Evolutionary conservation across 2,888 invertebrate genomes (phyloP), one percentile per base, ranked within the genome.

Genomic region (Volucella inflata): DNA sequence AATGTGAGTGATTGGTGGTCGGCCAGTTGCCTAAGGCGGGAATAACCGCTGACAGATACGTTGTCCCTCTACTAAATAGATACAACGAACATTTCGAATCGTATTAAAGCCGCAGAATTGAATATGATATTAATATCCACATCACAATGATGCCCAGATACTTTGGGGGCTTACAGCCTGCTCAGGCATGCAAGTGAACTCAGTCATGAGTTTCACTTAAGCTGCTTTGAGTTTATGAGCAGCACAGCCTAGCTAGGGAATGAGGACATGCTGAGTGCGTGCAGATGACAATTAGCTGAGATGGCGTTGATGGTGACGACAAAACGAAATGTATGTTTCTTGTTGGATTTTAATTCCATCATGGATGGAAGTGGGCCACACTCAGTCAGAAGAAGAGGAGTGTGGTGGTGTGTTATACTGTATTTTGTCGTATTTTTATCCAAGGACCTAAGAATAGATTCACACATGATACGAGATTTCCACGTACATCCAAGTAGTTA

Each of bases 51-150:
- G 83, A 65, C 84, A 75, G 75, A 71, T 65, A 75, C 53, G 75
- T 71, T 50, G 71, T 55, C 67, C 48, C 50, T 46, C 59, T 48
- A 65, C 59, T 48, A 65, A 80, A 85, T 85, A 76, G 80, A 80
- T 71, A 85, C 70, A 67, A 76, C 55, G 84, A 80, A 71, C 76
- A 70, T 60, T 76, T 85, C 60, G 67, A 85, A 76, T 85, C 51
- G 84, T 80, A 85, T 85, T 80, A 85, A 71, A 76, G 55, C 67
- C 70, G 40, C n/a, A 4, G 16, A 75, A 76, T 53, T 57, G 76
- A 71, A 71, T 71, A 51, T 76, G 79, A 79, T 74, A 84, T 84
- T 75, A 80, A 84, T 84, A 62, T 21, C 42, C 50, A 14, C 14
- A 16, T 0, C 55, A n/a, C 14, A 21, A 67, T 62, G 60, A 53